Conservation (phyloP, 2,797 vertebrate species). For the Danio kyathit region DNA sequence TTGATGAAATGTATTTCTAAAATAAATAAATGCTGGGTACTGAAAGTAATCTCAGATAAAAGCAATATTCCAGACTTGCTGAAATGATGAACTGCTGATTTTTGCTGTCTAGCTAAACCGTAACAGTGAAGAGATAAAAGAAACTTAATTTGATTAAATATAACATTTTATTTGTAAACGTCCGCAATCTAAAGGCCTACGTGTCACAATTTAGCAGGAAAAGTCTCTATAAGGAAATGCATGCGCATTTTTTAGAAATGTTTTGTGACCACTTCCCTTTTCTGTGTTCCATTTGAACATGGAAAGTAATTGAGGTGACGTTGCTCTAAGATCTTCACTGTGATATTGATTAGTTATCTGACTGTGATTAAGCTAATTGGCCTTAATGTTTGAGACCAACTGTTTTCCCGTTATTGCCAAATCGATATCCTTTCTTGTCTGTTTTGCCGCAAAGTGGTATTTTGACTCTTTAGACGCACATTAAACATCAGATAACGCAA, state of each 20-base stretch:
- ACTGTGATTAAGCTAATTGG: background rate
- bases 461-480: background rate
- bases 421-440: background rate
- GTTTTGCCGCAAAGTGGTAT: background rate
- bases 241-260: background rate
- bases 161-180: background rate
- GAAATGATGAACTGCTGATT: too few species aligned
- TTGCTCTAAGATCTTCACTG: background rate
- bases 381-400: background rate
- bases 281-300: background rate
- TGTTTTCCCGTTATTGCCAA: background rate
- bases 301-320: background rate
- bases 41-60: too few species aligned
- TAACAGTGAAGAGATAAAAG: background rate
- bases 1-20: too few species aligned
- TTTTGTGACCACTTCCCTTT: slow-evolving; percentile 10
- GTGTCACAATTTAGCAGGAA: background rate
- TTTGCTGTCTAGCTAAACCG: too few species aligned
- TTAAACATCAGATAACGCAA: background rate
- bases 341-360: background rate
- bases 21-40: too few species aligned
- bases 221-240: background rate
- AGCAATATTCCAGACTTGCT: too few species aligned
- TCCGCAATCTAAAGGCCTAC: background rate
- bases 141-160: background rate